Percentiles rank a stretch among this genome's conserved stretches.
These are phyloP conservation scores for Apeira syringaria DNA, from an alignment of 2,888 invertebrate species.

Conservation along the genomic window DNA sequence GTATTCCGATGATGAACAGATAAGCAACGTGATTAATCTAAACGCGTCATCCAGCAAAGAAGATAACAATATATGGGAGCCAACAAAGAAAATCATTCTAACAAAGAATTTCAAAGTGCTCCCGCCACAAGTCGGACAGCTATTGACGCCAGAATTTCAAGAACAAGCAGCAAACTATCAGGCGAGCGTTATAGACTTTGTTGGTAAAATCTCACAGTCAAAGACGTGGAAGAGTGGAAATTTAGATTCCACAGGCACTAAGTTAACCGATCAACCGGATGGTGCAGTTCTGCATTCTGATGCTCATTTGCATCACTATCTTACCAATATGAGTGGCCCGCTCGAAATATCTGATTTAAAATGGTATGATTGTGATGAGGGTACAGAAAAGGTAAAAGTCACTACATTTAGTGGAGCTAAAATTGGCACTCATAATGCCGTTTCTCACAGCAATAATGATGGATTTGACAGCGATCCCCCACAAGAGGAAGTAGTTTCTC, in stretches of 20 bases:
- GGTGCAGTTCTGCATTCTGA: slow-evolving; percentile 62
- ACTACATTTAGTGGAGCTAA: slow-evolving; percentile 62
- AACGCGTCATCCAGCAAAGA: slow-evolving; percentile 77
- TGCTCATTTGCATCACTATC: slow-evolving; percentile 62
- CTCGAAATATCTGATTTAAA: slow-evolving; percentile 74
- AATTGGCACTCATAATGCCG: slow-evolving; percentile 63
- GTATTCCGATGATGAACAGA: slow-evolving; percentile 83
- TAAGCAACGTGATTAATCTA: slow-evolving; percentile 80
- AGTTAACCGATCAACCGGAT: slow-evolving; percentile 70
- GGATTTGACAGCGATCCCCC: slow-evolving; percentile 76
- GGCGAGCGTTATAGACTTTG: slow-evolving; percentile 68
- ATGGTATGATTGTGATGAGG: slow-evolving; percentile 72
- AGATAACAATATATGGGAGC: slow-evolving; percentile 69
- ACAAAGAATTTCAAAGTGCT: slow-evolving; percentile 68
- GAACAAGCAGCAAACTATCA: slow-evolving; percentile 51
- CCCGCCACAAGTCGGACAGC: slow-evolving; percentile 56
- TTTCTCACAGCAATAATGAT: slow-evolving; percentile 71
- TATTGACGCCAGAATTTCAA: slow-evolving; percentile 61
- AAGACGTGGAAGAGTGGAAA: slow-evolving; percentile 74
- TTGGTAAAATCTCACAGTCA: slow-evolving; percentile 69
- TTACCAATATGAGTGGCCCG: slow-evolving; percentile 69
- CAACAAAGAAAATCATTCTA: slow-evolving; percentile 68
- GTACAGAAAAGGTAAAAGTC: slow-evolving; percentile 66
- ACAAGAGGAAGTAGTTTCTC: slow-evolving; percentile 67
- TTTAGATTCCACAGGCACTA: slow-evolving; percentile 68